Evolutionary conservation across 1,140 invertebrate genomes (phyloP).

Genomic region (Pogonognathellus flavescens): DNA sequence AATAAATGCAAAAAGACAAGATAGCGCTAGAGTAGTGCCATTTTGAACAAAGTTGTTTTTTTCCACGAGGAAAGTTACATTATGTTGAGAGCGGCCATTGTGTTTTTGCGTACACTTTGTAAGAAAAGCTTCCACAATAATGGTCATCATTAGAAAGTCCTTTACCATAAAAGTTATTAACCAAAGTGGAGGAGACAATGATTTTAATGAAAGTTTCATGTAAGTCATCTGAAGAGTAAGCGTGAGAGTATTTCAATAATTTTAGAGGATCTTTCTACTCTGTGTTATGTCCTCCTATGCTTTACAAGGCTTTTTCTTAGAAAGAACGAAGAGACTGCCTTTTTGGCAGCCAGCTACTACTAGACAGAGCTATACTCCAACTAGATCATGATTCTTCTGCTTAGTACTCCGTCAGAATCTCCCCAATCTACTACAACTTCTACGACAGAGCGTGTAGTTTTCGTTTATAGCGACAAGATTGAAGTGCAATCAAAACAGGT

Average conservation of each 20-base stretch:
- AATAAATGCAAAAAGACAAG: slow-evolving; percentile 1
- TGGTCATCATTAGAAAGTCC: neutral
- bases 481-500: slow-evolving; percentile 73
- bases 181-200: slow-evolving; percentile 3
- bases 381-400: neutral
- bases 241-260: slow-evolving; percentile 61
- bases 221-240: slow-evolving; percentile 54
- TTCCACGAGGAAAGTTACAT: neutral
- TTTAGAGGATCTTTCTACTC: slow-evolving; percentile 62
- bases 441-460: slow-evolving; percentile 73
- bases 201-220: slow-evolving; percentile 38
- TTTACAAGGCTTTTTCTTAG: slow-evolving; percentile 59
- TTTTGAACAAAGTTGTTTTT: neutral
- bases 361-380: slow-evolving; percentile 55
- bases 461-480: slow-evolving; percentile 75
- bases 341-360: slow-evolving; percentile 67
- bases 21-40: neutral
- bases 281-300: slow-evolving; percentile 51
- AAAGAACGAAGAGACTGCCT: slow-evolving; percentile 67
- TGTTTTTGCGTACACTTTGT: neutral
- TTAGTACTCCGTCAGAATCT: slow-evolving; percentile 20
- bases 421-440: slow-evolving; percentile 52
- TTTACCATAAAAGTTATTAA: neutral
- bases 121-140: neutral
- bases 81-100: neutral